phyloP scores from a whole-genome alignment of 2,888 invertebrate species.

The Ptilodon capucinus region DNA sequence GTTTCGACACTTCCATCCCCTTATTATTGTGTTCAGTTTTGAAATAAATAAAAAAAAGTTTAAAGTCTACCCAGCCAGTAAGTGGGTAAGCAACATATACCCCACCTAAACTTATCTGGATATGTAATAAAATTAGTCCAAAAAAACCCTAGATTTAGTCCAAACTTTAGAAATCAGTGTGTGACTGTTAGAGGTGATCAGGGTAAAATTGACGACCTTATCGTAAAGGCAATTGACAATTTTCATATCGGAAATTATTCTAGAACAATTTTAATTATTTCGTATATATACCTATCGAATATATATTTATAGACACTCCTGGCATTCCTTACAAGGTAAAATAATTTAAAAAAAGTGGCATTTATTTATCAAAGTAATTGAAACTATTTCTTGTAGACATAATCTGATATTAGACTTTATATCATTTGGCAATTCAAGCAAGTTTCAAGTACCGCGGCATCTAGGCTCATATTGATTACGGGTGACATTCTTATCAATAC shows the following conservation, averaged over 20 bases:
- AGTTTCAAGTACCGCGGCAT: slow-evolving; percentile 31
- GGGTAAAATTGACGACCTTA: too few species aligned
- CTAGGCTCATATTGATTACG: slow-evolving; percentile 84
- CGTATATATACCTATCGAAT: too few species aligned
- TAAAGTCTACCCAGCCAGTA: neutral
- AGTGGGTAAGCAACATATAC: too few species aligned
- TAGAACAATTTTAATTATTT: too few species aligned
- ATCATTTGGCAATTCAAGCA: slow-evolving; percentile 13
- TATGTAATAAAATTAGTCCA: too few species aligned
- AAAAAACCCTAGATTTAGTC: too few species aligned
- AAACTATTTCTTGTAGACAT: too few species aligned
- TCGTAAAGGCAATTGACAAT: too few species aligned
- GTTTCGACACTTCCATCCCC: slow-evolving; percentile 59
- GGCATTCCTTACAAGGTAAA: neutral
- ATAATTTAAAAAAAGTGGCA: neutral
- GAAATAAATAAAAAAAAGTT: neutral
- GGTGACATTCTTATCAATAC: slow-evolving; percentile 86
- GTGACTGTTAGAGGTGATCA: too few species aligned
- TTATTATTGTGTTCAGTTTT: slow-evolving; percentile 44
- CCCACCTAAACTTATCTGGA: too few species aligned
- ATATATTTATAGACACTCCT: neutral
- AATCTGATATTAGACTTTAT: slow-evolving; percentile 6
- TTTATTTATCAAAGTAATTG: neutral
- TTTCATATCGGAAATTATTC: too few species aligned
- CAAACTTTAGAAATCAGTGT: too few species aligned